phyloP scores from a whole-genome alignment of 2,888 invertebrate species.

The Dioctria linearis region DNA sequence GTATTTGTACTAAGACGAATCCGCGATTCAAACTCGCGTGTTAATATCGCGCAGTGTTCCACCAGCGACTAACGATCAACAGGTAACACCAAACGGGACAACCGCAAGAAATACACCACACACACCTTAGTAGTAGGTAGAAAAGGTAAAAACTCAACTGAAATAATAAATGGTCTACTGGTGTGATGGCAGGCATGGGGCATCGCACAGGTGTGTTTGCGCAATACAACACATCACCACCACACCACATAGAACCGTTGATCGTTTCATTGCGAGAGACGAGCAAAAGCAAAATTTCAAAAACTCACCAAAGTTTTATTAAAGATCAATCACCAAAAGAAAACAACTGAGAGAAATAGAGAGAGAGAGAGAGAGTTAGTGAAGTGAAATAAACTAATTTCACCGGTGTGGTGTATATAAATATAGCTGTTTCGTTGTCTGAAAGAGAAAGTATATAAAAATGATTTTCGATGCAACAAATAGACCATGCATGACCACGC shows the following conservation, averaged over 20 bases:
- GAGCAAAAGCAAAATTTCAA: no score
- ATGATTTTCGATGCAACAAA: neutral
- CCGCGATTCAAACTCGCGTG: conserved; percentile 53
- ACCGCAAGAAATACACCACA: conserved; percentile 15
- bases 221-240: conserved; percentile 30
- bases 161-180: no score
- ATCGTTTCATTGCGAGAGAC: no score
- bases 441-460: neutral
- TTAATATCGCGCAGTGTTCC: conserved; percentile 55
- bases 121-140: neutral
- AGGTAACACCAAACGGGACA: conserved; percentile 43
- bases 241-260: neutral
- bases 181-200: neutral
- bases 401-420: neutral
- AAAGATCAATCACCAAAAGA: no score
- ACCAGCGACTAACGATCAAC: conserved; percentile 56
- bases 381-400: neutral
- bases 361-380: neutral
- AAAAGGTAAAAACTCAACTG: neutral
- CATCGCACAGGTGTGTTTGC: conserved; percentile 56
- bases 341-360: neutral
- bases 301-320: no score
- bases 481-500: neutral
- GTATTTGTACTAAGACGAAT: conserved; percentile 17
- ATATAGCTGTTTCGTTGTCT: neutral